Evolutionary conservation across 2,113 vertebrate species (phyloP).

Genomic region (Egretta garzetta): DNA sequence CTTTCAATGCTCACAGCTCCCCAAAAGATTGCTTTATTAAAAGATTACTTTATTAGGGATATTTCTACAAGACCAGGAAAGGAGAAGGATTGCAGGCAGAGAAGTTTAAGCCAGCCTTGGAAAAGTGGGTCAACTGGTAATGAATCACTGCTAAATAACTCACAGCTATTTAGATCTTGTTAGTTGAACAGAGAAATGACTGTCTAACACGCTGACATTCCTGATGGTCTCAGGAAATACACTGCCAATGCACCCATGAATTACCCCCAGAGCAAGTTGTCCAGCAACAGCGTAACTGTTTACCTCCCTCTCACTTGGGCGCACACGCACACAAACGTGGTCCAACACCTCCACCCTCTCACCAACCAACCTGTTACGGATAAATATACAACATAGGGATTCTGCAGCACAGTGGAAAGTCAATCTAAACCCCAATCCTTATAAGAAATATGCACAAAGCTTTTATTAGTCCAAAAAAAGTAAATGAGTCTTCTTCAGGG

Average conservation of each 20-base stretch:
- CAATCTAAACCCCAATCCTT: not conserved
- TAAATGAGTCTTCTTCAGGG: not conserved
- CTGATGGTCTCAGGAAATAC: not conserved
- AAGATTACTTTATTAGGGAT: not conserved
- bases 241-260: not conserved
- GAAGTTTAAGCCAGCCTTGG: not conserved
- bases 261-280: not conserved
- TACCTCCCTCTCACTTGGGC: not conserved
- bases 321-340: fast-evolving
- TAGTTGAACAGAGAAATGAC: not conserved
- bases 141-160: not conserved
- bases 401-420: not conserved
- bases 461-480: not conserved
- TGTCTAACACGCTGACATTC: not conserved
- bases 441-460: not conserved
- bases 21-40: not conserved
- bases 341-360: not conserved
- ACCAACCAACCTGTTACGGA: not conserved
- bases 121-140: not conserved
- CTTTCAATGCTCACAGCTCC: not conserved
- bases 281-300: not conserved
- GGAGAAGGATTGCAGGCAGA: not conserved
- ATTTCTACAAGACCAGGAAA: not conserved
- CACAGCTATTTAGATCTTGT: not conserved
- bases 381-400: not conserved